Evolutionary conservation across 2,797 vertebrate species (phyloP).

Genomic region (Champsocephalus esox): DNA sequence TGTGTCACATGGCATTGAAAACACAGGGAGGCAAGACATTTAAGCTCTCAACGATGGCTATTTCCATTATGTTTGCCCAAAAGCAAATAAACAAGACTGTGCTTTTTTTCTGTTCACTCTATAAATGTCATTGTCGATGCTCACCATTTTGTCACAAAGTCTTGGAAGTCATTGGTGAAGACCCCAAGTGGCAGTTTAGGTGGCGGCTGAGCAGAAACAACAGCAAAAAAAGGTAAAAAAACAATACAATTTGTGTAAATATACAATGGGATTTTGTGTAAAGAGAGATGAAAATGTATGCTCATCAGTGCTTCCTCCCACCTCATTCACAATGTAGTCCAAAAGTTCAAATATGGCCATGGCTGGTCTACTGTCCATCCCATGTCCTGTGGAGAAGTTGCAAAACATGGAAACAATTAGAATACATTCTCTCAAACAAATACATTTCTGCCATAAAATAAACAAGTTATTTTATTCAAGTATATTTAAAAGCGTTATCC

Average conservation of each 20-base stretch:
- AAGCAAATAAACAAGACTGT: neutral
- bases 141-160: conserved; percentile 94
- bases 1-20: neutral
- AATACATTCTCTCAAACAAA: neutral
- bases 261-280: neutral
- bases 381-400: conserved; percentile 84
- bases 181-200: conserved; percentile 93
- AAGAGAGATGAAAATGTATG: neutral
- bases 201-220: conserved; percentile 85
- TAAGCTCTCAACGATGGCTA: neutral
- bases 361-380: conserved; percentile 93
- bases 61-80: neutral
- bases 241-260: conserved; percentile 4
- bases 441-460: neutral
- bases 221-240: conserved; percentile 34
- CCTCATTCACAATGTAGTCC: conserved; percentile 99
- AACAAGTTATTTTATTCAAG: neutral
- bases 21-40: neutral
- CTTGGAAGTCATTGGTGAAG: conserved; percentile 95
- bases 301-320: conserved; percentile 69
- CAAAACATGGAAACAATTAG: conserved; percentile 35
- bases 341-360: conserved; percentile 99
- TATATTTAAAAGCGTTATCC: neutral
- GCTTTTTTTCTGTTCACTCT: neutral
- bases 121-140: conserved; percentile 5